Percentiles rank a stretch among this genome's conserved stretches.
These are phyloP conservation scores for Drosophila oshimai DNA, from an alignment of 1,140 invertebrate species.

Conservation along the genomic window DNA sequence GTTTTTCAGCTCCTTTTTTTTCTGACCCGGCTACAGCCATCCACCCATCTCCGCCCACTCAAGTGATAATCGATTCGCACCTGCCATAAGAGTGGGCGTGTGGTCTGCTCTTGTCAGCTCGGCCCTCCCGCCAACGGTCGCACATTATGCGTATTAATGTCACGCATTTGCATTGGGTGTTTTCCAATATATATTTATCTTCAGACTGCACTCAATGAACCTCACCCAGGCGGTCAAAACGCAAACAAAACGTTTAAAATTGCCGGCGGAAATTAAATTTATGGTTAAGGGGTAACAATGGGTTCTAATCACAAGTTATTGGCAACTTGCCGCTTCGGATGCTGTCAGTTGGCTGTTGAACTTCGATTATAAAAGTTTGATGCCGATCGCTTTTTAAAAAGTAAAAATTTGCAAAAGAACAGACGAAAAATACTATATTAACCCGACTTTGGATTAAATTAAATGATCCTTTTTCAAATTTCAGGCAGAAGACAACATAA, in stretches of 20 bases:
- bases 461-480: too few species aligned
- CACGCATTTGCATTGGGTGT: constrained; percentile 29
- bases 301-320: constrained; percentile 1
- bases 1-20: constrained; percentile 30
- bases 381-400: too few species aligned
- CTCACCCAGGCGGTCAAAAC: background rate
- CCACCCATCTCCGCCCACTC: background rate
- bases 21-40: background rate
- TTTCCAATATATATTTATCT: background rate
- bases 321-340: background rate
- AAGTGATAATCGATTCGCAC: constrained; percentile 68
- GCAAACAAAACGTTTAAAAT: background rate
- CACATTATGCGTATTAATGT: constrained; percentile 73
- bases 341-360: constrained; percentile 1
- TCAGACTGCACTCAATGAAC: background rate
- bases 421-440: too few species aligned
- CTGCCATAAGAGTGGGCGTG: constrained; percentile 10
- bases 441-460: too few species aligned
- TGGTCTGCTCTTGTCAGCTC: background rate
- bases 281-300: constrained; percentile 3
- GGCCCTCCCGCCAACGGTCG: constrained; percentile 14
- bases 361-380: too few species aligned
- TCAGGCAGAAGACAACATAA: background rate
- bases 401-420: too few species aligned
- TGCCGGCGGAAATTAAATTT: constrained; percentile 1